Percentiles rank a stretch among this genome's conserved stretches.
phyloP scores from a whole-genome alignment of 2,888 invertebrate species.

The Pristionchus entomophagus region DNA sequence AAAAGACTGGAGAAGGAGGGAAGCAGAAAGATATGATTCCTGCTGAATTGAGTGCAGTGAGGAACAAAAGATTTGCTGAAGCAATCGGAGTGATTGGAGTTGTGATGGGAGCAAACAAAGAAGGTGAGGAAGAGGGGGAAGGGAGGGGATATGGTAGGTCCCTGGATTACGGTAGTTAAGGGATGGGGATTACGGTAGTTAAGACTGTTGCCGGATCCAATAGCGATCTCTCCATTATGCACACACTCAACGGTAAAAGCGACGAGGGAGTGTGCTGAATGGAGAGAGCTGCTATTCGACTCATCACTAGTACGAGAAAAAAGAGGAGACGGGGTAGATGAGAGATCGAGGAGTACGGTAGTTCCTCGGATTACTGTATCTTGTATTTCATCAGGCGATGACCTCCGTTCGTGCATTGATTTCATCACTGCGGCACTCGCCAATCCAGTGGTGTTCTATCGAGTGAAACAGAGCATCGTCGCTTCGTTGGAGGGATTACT shows the following conservation, averaged over 20 bases:
- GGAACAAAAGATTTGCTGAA: conserved; percentile 38
- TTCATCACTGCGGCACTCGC: not conserved
- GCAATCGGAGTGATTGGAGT: conserved; percentile 11
- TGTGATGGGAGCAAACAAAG: conserved; percentile 35
- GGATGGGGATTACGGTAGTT: too few species aligned
- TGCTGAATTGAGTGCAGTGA: conserved; percentile 8
- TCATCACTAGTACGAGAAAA: too few species aligned
- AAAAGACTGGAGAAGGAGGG: conserved; percentile 31
- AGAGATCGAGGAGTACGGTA: not conserved
- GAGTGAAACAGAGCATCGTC: conserved; percentile 35
- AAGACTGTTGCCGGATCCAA: too few species aligned
- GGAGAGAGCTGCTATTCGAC: too few species aligned
- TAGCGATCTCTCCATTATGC: too few species aligned
- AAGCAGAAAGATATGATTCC: conserved; percentile 4
- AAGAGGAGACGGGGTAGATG: not conserved
- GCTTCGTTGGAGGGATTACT: not conserved
- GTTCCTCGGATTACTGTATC: not conserved
- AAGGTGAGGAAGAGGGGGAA: conserved; percentile 34
- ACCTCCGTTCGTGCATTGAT: conserved; percentile 9
- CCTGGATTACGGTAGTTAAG: too few species aligned
- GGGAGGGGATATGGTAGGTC: too few species aligned
- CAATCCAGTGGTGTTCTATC: conserved; percentile 28
- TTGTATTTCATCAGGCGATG: conserved; percentile 21
- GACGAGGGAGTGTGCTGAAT: too few species aligned
- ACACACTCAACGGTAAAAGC: too few species aligned